Base-by-base conservation (phyloP, 2,797 vertebrate genomes). In the Iguana delicatissima region DNA sequence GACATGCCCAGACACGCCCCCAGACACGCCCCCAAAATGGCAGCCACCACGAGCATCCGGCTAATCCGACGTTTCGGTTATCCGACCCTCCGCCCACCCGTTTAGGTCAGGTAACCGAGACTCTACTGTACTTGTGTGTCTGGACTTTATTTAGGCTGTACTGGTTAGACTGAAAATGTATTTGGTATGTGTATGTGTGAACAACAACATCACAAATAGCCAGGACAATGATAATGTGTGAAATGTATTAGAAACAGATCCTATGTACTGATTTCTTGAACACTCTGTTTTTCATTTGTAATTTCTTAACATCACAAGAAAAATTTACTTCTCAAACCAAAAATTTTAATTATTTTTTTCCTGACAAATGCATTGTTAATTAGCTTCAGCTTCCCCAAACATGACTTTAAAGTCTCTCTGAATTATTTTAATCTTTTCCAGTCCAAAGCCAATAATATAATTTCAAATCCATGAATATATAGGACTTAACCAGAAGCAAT, bases 391-490 rank as follows among this genome's bases (percentile, higher is more conserved):
- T 92, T 93, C 91, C 88, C 85, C 8, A 0, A 64, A 38, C 87
- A 57, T 89, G 79, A 82, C 82, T 29, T 69, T 52, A 57, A 67
- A 82, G 84, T 46, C 8, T 13, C 42, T 55, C 13, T 84, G 84
- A 92, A 89, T 1, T 52, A 2, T 2, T 94, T 93, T 94, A 93
- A 85, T 87, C 80, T 85, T 85, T 90, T 93, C 67, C 85, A 90
- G 91, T 92, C 50, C 88, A 91, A 93, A 86, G 89, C 91, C 67
- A 32, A 73, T 90, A 90, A 90, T 85, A 46, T 24, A 82, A 67
- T 38, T 79, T 94, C 1, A 38, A 88, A 90, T 84, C 55, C 81
- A 12, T 77, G 46, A 0, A 88, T 72, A 42, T 80, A 73, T 90
- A 55, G 92, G 90, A 92, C 89, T 57, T 0, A 4, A 3, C 1